phyloP scores from a whole-genome alignment of 2,888 invertebrate genomes.

The Peribatodes rhomboidaria region DNA sequence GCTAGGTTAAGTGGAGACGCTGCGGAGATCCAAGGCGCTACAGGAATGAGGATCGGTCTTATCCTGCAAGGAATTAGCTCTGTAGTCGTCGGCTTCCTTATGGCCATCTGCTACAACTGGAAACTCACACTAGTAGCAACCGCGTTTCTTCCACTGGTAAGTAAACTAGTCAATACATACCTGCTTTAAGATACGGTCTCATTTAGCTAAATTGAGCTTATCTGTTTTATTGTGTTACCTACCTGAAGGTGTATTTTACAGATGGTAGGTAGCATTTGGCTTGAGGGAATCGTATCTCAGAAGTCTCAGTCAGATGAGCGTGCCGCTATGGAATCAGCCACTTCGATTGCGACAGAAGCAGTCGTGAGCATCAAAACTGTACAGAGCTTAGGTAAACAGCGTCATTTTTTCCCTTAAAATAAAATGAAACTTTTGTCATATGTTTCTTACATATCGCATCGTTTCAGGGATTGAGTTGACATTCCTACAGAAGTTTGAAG shows the following conservation, averaged over 20 bases:
- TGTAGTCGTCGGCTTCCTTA: constrained; percentile 85
- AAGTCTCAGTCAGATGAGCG: constrained; percentile 87
- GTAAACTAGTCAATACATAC: constrained; percentile 47
- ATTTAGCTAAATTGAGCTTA: background rate
- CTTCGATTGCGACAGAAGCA: constrained; percentile 89
- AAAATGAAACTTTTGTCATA: background rate
- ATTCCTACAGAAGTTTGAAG: constrained; percentile 86
- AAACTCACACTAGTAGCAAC: constrained; percentile 88
- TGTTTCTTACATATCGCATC: too few relatives aligned
- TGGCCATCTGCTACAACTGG: constrained; percentile 87
- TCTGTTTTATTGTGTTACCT: background rate
- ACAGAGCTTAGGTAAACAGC: constrained; percentile 85
- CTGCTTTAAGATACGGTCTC: background rate
- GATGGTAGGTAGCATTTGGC: constrained; percentile 87
- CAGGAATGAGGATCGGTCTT: constrained; percentile 87
- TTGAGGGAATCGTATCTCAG: constrained; percentile 87
- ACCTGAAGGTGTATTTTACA: too few relatives aligned
- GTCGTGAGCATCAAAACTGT: constrained; percentile 89
- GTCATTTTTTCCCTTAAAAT: background rate
- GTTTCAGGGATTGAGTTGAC: constrained; percentile 80
- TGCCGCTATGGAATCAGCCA: constrained; percentile 87
- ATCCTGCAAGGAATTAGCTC: constrained; percentile 88
- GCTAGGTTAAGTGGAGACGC: constrained; percentile 88
- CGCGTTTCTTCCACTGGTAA: constrained; percentile 86
- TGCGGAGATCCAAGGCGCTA: constrained; percentile 88